A percentile compares a stretch with the other conserved stretches of the same genome.
Conservation (phyloP, 2,113 vertebrate species). For the Callionymus lyra region DNA sequence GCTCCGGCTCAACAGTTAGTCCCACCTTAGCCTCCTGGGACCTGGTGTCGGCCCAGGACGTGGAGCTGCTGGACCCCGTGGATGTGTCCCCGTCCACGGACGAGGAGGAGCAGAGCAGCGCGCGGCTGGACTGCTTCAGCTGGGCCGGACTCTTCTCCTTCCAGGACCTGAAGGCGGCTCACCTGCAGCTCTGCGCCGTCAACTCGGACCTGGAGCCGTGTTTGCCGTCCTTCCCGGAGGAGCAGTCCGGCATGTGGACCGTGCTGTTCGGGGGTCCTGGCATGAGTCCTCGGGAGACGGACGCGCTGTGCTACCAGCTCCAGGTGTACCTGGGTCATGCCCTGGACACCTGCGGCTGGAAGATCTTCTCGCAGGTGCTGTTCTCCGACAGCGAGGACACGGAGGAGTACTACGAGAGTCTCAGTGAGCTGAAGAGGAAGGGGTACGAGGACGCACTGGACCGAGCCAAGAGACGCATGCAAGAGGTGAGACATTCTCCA, state of each 20-base stretch:
- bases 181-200: constrained; percentile 87
- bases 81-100: constrained; percentile 35
- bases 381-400: constrained; percentile 87
- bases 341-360: constrained; percentile 95
- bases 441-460: constrained; percentile 91
- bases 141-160: constrained; percentile 96
- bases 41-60: constrained; percentile 50
- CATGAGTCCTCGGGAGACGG: constrained; percentile 68
- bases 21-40: constrained; percentile 40
- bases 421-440: constrained; percentile 87
- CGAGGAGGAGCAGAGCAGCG: constrained; percentile 26
- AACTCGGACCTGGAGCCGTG: constrained; percentile 88
- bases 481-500: constrained; percentile 85
- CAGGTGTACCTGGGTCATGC: constrained; percentile 90
- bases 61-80: constrained; percentile 68
- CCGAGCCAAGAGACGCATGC: constrained; percentile 76
- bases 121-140: constrained; percentile 77
- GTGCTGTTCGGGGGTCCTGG: constrained; percentile 77
- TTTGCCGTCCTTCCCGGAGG: constrained; percentile 84
- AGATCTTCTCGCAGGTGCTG: constrained; percentile 89
- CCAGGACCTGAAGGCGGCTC: constrained; percentile 82
- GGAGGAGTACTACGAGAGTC: constrained; percentile 94
- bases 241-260: constrained; percentile 86
- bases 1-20: constrained; percentile 17
- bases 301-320: constrained; percentile 79